Evolutionary conservation across 2,113 vertebrate genomes (phyloP).

Genomic region (Spea bombifrons): DNA sequence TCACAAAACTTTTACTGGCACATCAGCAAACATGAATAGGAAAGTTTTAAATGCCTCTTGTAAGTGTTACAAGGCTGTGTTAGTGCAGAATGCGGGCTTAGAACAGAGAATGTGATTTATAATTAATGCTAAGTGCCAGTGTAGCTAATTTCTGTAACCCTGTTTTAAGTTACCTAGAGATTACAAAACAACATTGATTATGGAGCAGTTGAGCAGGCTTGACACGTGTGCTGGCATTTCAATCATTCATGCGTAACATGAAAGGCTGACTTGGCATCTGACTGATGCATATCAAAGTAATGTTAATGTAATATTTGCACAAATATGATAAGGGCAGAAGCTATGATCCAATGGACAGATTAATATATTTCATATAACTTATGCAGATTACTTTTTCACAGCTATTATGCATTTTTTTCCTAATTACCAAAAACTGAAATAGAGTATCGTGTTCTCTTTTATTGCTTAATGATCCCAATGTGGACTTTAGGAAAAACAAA

Average conservation of each 20-base stretch:
- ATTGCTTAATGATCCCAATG: no score
- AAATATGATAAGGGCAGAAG: not conserved
- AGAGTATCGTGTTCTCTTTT: no score
- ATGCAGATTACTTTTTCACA: no score
- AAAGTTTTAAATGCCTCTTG: not conserved
- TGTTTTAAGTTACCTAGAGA: conserved; percentile 24
- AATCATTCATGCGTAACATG: conserved; percentile 10
- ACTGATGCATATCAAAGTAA: conserved; percentile 32
- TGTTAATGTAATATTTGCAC: conserved; percentile 10
- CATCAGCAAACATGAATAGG: not conserved
- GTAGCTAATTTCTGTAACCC: conserved; percentile 17
- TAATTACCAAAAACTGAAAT: no score
- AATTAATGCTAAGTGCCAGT: conserved; percentile 38
- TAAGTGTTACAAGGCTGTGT: not conserved
- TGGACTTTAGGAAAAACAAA: no score
- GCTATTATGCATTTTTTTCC: no score
- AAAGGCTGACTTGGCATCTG: conserved; percentile 2
- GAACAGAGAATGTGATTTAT: conserved; percentile 23
- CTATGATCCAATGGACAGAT: not conserved
- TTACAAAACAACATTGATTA: conserved; percentile 14
- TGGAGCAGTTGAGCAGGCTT: conserved; percentile 7
- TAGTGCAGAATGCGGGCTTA: not conserved
- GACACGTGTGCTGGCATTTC: conserved; percentile 3
- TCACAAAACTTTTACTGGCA: not conserved
- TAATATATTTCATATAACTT: no score